Evolutionary conservation across 2,797 vertebrate species (phyloP).

Genomic region (Huso huso): DNA sequence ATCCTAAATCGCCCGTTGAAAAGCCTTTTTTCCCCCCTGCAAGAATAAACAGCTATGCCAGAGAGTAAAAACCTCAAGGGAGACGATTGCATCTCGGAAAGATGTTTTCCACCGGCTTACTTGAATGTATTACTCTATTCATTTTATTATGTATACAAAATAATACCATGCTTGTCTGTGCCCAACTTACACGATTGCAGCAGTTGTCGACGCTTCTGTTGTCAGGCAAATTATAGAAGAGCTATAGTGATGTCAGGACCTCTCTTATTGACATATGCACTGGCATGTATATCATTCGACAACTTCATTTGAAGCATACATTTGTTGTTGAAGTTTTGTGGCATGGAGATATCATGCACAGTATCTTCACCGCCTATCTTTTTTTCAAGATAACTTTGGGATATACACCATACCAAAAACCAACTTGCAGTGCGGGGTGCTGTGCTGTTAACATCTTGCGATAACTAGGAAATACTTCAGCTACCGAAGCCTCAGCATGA

Average conservation of each 20-base stretch:
- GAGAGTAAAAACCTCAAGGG: neutral
- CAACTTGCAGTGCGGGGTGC: too few species aligned
- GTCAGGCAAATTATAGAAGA: slow-evolving; percentile 2
- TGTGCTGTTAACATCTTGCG: too few species aligned
- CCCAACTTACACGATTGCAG: neutral
- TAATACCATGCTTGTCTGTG: neutral
- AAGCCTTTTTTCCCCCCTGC: neutral
- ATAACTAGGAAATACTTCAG: too few species aligned
- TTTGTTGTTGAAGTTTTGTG: neutral
- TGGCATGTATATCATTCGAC: neutral
- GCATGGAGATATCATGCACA: neutral
- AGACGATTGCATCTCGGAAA: neutral
- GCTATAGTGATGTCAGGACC: slow-evolving; percentile 1
- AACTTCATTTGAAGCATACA: neutral
- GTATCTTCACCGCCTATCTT: neutral
- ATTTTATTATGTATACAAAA: neutral
- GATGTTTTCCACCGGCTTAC: neutral
- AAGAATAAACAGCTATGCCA: neutral
- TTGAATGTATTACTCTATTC: neutral
- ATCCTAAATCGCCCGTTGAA: neutral
- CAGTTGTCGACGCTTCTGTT: neutral
- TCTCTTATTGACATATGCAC: neutral
- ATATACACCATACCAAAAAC: too few species aligned
- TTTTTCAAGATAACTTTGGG: too few species aligned
- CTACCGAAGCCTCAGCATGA: too few species aligned